Percentiles rank a stretch among this genome's conserved stretches.
Conservation (phyloP, 2,113 vertebrate species). For the Peromyscus californicus region DNA sequence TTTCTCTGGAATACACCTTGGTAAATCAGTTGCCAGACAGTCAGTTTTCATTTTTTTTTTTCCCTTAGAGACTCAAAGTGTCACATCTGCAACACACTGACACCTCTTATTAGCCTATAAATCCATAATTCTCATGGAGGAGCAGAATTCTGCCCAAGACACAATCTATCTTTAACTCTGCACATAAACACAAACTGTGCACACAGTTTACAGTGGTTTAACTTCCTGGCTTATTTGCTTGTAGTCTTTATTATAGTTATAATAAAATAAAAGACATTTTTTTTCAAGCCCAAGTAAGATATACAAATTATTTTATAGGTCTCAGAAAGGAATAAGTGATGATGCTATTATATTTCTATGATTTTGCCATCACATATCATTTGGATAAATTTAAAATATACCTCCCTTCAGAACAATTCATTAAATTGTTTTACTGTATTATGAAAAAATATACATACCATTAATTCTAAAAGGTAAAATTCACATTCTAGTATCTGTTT, state of each 20-base stretch:
- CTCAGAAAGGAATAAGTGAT: constrained; percentile 58
- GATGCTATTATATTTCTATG: constrained; percentile 10
- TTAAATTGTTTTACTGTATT: constrained; percentile 62
- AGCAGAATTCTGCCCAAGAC: constrained; percentile 83
- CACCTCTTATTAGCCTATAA: constrained; percentile 87
- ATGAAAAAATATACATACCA: constrained; percentile 90
- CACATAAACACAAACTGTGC: constrained; percentile 80
- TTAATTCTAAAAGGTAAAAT: constrained; percentile 99
- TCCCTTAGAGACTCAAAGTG: constrained; percentile 85
- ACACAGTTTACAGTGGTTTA: constrained; percentile 84
- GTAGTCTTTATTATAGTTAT: constrained; percentile 57
- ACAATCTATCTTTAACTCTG: constrained; percentile 84
- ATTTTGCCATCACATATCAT: constrained; percentile 61
- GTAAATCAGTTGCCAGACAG: constrained; percentile 85
- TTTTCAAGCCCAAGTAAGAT: constrained; percentile 38
- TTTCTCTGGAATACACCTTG: constrained; percentile 87
- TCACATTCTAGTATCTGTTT: constrained; percentile 98
- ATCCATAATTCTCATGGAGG: constrained; percentile 86
- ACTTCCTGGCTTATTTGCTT: constrained; percentile 62
- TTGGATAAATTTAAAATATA: constrained; percentile 57
- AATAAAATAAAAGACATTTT: constrained; percentile 27
- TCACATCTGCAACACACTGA: constrained; percentile 88
- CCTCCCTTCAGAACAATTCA: constrained; percentile 58
- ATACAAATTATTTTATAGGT: constrained; percentile 64
- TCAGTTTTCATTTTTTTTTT: constrained; percentile 79